These are phyloP conservation scores for Microcebus griseorufus DNA, from an alignment of 2,113 vertebrate species.

Conservation along the genomic window DNA sequence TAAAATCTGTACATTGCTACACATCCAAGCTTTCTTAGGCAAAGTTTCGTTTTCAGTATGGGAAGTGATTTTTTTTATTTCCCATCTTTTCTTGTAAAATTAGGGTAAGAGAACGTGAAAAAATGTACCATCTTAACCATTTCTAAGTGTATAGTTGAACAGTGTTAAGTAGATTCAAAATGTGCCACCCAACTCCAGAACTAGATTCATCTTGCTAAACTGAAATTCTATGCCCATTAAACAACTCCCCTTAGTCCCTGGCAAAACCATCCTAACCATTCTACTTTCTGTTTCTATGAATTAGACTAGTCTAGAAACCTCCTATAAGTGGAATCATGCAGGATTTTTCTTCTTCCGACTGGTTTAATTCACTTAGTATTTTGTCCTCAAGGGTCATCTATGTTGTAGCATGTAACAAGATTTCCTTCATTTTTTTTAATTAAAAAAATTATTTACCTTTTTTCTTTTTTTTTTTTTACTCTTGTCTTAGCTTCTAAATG, in stretches of 20 bases:
- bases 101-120: not conserved
- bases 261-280: not conserved
- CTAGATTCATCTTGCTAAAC: not conserved
- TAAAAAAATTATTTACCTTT: too few species aligned
- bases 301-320: not conserved
- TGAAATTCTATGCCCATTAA: not conserved
- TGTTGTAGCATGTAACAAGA: not conserved
- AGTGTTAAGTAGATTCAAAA: not conserved
- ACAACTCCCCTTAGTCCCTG: not conserved
- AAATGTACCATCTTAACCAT: not conserved
- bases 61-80: conserved; percentile 35
- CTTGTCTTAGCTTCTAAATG: too few species aligned
- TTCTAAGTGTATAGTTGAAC: not conserved
- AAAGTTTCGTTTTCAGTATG: not conserved
- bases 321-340: not conserved
- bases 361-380: not conserved
- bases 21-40: not conserved
- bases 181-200: not conserved
- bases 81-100: not conserved
- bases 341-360: not conserved
- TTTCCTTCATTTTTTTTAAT: not conserved
- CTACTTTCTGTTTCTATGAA: not conserved
- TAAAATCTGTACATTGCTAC: not conserved
- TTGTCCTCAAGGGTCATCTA: not conserved
- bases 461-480: too few species aligned